phyloP scores from a whole-genome alignment of 2,797 vertebrate species.

The Ficedula albicollis region DNA sequence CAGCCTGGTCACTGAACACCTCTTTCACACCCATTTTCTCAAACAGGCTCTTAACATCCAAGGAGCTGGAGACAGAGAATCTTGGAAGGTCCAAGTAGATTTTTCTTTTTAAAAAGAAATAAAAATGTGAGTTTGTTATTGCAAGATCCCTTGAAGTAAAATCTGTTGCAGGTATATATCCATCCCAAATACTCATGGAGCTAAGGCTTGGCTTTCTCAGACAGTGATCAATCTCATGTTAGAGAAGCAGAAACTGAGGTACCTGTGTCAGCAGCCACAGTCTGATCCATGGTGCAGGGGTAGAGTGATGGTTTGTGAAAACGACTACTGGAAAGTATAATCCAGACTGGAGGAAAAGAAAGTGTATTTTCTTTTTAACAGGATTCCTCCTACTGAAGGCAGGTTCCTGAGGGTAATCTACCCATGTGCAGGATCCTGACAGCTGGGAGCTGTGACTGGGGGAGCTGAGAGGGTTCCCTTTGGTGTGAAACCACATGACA shows the following conservation, averaged over 20 bases:
- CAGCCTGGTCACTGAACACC: slow-evolving; percentile 40
- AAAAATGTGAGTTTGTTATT: not conserved
- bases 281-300: not conserved
- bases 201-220: not conserved
- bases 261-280: not conserved
- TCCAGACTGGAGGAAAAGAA: not conserved
- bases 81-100: slow-evolving; percentile 68
- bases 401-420: not conserved
- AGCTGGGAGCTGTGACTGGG: not conserved
- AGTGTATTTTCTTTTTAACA: not conserved
- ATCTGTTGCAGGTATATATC: not conserved
- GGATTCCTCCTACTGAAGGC: not conserved
- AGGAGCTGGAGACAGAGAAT: slow-evolving; percentile 58
- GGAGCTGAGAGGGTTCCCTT: not conserved
- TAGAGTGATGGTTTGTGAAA: not conserved
- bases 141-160: not conserved
- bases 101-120: slow-evolving; percentile 7
- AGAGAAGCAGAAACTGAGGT: not conserved
- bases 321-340: not conserved
- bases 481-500: rapidly evolving
- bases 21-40: slow-evolving; percentile 54
- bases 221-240: not conserved
- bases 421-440: rapidly evolving
- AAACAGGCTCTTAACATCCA: slow-evolving; percentile 61
- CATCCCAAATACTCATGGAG: not conserved